Evolutionary conservation across 2,888 invertebrate genomes (phyloP).

Genomic region (Yponomeuta malinellus): DNA sequence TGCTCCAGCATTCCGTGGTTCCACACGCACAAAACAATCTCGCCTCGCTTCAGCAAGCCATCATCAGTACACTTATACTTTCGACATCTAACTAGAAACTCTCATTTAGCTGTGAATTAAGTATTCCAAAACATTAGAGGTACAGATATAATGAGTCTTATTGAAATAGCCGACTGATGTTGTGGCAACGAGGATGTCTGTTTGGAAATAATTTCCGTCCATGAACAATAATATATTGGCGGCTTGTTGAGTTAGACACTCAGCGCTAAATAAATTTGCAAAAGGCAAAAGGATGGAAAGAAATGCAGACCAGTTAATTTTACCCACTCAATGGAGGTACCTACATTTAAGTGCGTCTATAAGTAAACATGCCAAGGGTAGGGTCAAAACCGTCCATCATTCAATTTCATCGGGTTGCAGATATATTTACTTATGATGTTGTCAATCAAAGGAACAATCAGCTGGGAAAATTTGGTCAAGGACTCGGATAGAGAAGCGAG

Average conservation of each 20-base stretch:
- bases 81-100: slow-evolving; percentile 1
- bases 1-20: not conserved
- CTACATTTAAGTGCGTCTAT: not conserved
- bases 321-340: too few relatives aligned
- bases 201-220: slow-evolving; percentile 17
- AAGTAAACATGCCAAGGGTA: not conserved
- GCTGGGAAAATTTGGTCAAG: not conserved
- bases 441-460: not conserved
- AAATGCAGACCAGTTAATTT: not conserved
- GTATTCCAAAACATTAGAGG: not conserved
- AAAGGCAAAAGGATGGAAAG: not conserved
- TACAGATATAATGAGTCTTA: slow-evolving; percentile 3
- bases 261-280: not conserved
- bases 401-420: not conserved
- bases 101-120: not conserved
- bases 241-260: not conserved
- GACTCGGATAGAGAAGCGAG: not conserved
- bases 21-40: not conserved
- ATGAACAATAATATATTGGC: not conserved
- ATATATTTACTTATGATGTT: not conserved
- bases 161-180: slow-evolving; percentile 8
- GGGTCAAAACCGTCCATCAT: not conserved
- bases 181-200: slow-evolving; percentile 18
- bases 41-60: not conserved
- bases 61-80: not conserved